Evolutionary conservation across 1,140 invertebrate genomes (phyloP).

Genomic region (Acromyrmex charruanus): DNA sequence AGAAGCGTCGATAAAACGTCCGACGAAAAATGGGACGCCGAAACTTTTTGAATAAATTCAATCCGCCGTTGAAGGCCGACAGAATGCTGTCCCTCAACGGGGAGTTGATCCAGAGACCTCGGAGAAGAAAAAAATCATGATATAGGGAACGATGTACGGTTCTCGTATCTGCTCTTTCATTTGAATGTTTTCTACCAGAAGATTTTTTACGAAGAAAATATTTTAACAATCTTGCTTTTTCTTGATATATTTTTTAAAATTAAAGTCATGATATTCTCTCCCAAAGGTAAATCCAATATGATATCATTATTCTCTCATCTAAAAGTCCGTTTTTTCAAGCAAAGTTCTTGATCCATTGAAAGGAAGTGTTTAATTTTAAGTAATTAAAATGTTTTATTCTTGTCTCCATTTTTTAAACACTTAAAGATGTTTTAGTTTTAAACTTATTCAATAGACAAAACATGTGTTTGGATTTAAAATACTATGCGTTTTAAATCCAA

Average conservation of each 20-base stretch:
- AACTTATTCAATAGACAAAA: too few relatives aligned
- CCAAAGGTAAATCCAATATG: background rate
- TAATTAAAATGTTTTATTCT: too few relatives aligned
- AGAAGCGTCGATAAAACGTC: constrained; percentile 56
- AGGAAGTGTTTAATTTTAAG: too few relatives aligned
- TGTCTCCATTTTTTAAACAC: too few relatives aligned
- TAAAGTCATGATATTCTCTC: background rate
- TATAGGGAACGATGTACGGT: background rate
- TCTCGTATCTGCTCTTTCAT: too few relatives aligned
- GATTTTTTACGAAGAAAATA: background rate
- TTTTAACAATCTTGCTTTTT: background rate
- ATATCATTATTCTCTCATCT: background rate
- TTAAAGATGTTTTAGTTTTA: too few relatives aligned
- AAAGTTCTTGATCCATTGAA: too few relatives aligned
- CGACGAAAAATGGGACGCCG: constrained; percentile 44
- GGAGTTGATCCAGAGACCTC: constrained; percentile 55
- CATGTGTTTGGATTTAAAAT: too few relatives aligned
- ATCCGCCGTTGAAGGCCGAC: constrained; percentile 59
- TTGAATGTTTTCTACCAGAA: background rate
- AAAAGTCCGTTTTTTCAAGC: background rate
- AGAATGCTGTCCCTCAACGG: constrained; percentile 40
- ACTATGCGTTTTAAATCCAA: too few relatives aligned
- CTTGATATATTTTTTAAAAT: background rate
- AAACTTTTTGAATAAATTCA: constrained; percentile 78
- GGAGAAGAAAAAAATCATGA: constrained; percentile 31